phyloP scores from a whole-genome alignment of 2,113 vertebrate species.

The Ctenomys sociabilis region DNA sequence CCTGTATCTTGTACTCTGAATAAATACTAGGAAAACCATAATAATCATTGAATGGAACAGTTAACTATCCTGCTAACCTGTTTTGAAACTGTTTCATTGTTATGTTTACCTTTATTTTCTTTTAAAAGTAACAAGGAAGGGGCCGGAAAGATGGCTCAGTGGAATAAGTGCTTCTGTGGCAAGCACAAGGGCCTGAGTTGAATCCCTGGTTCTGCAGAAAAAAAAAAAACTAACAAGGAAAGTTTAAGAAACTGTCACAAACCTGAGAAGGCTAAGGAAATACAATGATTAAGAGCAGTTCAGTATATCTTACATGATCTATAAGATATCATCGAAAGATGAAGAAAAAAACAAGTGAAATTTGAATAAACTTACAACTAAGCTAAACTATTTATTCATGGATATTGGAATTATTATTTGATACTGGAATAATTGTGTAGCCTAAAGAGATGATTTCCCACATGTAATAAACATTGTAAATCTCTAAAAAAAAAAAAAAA shows the following conservation, averaged over 20 bases:
- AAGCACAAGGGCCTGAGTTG: too few relatives aligned
- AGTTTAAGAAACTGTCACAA: background rate
- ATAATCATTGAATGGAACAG: too few relatives aligned
- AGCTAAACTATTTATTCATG: background rate
- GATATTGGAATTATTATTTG: background rate
- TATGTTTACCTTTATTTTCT: too few relatives aligned
- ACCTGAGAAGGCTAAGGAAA: background rate
- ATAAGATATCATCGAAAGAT: background rate
- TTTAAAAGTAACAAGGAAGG: background rate
- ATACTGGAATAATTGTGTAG: background rate
- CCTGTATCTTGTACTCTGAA: too few relatives aligned
- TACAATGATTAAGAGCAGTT: background rate
- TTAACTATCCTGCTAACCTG: too few relatives aligned
- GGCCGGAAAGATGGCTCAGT: too few relatives aligned
- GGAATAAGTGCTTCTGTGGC: too few relatives aligned
- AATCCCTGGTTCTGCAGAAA: too few relatives aligned
- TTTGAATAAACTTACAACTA: background rate
- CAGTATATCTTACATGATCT: background rate
- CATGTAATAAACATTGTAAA: background rate
- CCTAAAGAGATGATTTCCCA: background rate
- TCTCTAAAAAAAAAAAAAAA: too few relatives aligned
- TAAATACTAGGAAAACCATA: too few relatives aligned
- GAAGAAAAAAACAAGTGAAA: slow-evolving; percentile 17
- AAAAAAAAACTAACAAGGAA: too few relatives aligned
- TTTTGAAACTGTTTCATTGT: too few relatives aligned